These are phyloP conservation scores for Seriola dumerili DNA, from an alignment of 2,113 vertebrate species.

Conservation along the genomic window DNA sequence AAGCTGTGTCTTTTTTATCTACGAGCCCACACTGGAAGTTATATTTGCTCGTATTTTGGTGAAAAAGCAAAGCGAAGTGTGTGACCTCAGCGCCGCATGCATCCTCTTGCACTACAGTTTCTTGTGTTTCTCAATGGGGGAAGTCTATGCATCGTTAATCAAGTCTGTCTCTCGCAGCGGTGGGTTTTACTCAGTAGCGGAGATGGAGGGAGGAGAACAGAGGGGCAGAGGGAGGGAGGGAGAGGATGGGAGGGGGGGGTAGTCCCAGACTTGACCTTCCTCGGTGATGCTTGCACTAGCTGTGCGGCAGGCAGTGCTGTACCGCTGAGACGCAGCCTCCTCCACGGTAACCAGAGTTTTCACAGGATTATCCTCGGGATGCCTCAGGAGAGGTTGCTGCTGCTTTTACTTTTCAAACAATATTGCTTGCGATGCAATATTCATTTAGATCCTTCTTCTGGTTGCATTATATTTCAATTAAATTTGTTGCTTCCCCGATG, in stretches of 20 bases:
- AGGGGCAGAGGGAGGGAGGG: not conserved
- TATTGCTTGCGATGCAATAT: conserved; percentile 69
- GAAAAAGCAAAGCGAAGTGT: conserved; percentile 33
- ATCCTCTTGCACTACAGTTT: conserved; percentile 56
- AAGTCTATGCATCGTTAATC: conserved; percentile 78
- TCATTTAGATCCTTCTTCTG: conserved; percentile 52
- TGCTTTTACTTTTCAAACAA: conserved; percentile 63
- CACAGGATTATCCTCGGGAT: conserved; percentile 57
- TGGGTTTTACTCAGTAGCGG: conserved; percentile 52
- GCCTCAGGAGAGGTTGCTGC: conserved; percentile 50
- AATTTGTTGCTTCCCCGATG: conserved; percentile 54
- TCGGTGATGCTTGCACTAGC: conserved; percentile 46
- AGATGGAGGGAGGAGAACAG: conserved; percentile 44
- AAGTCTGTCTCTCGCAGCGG: conserved; percentile 77
- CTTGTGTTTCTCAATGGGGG: conserved; percentile 73
- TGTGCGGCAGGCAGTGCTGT: conserved; percentile 35
- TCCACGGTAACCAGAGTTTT: conserved; percentile 44
- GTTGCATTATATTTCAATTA: conserved; percentile 59
- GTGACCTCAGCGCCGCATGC: conserved; percentile 68
- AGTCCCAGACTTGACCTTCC: conserved; percentile 77
- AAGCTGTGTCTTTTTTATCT: conserved; percentile 21
- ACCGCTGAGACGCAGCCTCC: conserved; percentile 42
- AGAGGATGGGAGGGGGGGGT: not conserved
- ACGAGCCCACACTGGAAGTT: conserved; percentile 33
- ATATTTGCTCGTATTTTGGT: conserved; percentile 55